These are phyloP conservation scores for Tyria jacobaeae DNA, from an alignment of 2,888 invertebrate species.

Conservation along the genomic window DNA sequence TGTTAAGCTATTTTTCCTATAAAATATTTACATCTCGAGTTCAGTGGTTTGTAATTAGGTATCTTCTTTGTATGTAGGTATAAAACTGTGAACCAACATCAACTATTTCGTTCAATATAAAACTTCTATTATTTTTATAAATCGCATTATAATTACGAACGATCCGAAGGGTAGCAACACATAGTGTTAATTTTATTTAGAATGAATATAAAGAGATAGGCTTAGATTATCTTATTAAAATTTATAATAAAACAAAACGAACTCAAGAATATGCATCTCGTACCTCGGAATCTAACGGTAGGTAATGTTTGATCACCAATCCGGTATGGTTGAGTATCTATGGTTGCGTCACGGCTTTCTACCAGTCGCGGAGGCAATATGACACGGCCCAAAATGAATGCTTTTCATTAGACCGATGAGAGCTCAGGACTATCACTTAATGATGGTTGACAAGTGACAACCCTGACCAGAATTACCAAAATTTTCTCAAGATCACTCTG, in stretches of 20 bases:
- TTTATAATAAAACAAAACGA: neutral
- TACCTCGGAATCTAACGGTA: slow-evolving; percentile 37
- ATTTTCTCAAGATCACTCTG: slow-evolving; percentile 43
- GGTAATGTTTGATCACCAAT: slow-evolving; percentile 54
- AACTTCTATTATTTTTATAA: too few species aligned
- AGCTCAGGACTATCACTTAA: slow-evolving; percentile 47
- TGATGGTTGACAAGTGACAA: slow-evolving; percentile 49
- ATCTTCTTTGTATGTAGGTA: too few species aligned
- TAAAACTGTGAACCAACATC: too few species aligned
- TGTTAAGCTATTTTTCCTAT: slow-evolving; percentile 32
- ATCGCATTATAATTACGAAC: too few species aligned
- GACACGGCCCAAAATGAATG: slow-evolving; percentile 61
- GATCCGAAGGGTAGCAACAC: too few species aligned
- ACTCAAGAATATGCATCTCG: neutral
- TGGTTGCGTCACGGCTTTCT: slow-evolving; percentile 74
- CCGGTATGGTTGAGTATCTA: slow-evolving; percentile 36
- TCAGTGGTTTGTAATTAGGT: too few species aligned
- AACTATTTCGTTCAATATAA: too few species aligned
- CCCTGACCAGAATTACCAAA: too few species aligned
- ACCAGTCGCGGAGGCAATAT: slow-evolving; percentile 51
- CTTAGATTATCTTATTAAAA: neutral
- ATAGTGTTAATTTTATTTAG: too few species aligned
- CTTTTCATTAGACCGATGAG: slow-evolving; percentile 64
- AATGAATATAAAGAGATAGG: neutral
- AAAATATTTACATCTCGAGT: slow-evolving; percentile 30